Percentiles rank a stretch among this genome's conserved stretches.
Conservation (phyloP, 2,113 vertebrate genomes). For the human region GRCh38 chr3:29977001-29977500, state of each 20-base stretch:
- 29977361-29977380: not conserved
- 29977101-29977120: not conserved
- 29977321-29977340: not conserved
- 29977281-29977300: not conserved
- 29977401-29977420: not conserved
- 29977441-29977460: constrained; percentile 43
- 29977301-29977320: not conserved
- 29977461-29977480: constrained; percentile 53
- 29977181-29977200: not conserved
- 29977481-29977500: constrained; percentile 43
- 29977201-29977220: not conserved
- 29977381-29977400: not conserved
- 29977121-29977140: not conserved
- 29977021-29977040: not conserved
- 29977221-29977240: not conserved
- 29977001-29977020: not conserved
- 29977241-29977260: constrained; percentile 21
- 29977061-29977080: not conserved
- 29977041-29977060: not conserved
- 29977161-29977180: not conserved
- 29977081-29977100: not conserved
- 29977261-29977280: not conserved
- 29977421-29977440: constrained; percentile 9
- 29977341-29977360: not conserved
- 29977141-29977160: not conserved